A percentile compares a stretch with the other conserved stretches of the same genome.
These are phyloP conservation scores for Athripsodes cinereus DNA, from an alignment of 2,888 invertebrate species.

Conservation along the genomic window DNA sequence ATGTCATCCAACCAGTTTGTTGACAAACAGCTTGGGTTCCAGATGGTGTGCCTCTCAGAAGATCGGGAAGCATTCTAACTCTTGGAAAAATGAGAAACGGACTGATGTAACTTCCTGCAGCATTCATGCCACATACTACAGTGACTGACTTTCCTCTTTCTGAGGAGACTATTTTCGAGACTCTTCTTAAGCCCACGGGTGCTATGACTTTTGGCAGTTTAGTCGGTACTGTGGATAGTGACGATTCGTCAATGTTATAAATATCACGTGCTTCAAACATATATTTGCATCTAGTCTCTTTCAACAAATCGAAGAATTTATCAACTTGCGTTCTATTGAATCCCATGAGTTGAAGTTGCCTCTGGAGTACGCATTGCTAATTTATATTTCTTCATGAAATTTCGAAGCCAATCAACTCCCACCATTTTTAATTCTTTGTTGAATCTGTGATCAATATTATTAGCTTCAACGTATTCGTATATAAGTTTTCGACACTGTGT, in stretches of 20 bases:
- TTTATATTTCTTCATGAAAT: constrained; percentile 2
- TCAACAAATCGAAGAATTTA: constrained; percentile 10
- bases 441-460: not conserved
- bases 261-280: not conserved
- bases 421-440: not conserved
- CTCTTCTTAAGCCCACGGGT: constrained; percentile 35
- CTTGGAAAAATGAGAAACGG: constrained; percentile 42
- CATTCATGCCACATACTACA: constrained; percentile 37
- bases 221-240: not conserved
- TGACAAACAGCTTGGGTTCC: constrained; percentile 32
- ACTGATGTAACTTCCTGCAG: constrained; percentile 36
- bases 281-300: constrained; percentile 11
- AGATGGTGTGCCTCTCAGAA: constrained; percentile 37
- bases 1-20: constrained; percentile 6
- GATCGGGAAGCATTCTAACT: constrained; percentile 34
- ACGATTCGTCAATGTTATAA: not conserved
- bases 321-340: constrained; percentile 29
- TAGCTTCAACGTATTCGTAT: not conserved
- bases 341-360: constrained; percentile 20
- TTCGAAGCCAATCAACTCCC: not conserved
- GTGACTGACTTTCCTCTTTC: constrained; percentile 37
- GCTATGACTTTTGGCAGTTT: constrained; percentile 35
- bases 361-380: constrained; percentile 1
- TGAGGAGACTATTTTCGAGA: constrained; percentile 37
- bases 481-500: not conserved